Conservation (phyloP, 2,113 vertebrate genomes). For the Mola mola region DNA sequence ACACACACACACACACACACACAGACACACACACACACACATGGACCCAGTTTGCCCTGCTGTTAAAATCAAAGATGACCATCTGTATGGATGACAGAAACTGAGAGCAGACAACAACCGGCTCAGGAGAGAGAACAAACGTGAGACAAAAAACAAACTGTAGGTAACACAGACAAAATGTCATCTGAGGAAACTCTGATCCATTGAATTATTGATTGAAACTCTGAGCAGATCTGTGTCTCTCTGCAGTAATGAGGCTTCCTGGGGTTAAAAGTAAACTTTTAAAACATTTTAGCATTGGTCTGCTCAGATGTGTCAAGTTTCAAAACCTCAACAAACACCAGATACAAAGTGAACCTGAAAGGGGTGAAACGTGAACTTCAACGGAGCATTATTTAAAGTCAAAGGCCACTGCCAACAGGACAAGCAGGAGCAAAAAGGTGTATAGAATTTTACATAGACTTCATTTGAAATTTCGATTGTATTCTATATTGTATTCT, state of each 20-base stretch:
- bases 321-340: too few species aligned
- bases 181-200: conserved; percentile 47
- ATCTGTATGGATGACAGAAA: neutral
- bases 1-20: neutral
- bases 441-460: too few species aligned
- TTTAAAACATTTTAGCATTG: conserved; percentile 9
- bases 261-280: conserved; percentile 36
- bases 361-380: too few species aligned
- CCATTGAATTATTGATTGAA: conserved; percentile 41
- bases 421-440: too few species aligned
- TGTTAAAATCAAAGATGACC: conserved; percentile 15
- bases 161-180: conserved; percentile 4
- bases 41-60: too few species aligned
- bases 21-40: conserved; percentile 7
- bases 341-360: too few species aligned
- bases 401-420: too few species aligned
- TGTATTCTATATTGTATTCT: too few species aligned
- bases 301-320: too few species aligned
- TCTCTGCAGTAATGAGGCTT: conserved; percentile 58
- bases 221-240: conserved; percentile 45
- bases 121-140: neutral
- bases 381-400: too few species aligned
- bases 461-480: too few species aligned
- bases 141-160: conserved; percentile 9
- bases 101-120: neutral